Evolutionary conservation across 1,140 invertebrate genomes (phyloP).

Genomic region (Heliconius melpomene): DNA sequence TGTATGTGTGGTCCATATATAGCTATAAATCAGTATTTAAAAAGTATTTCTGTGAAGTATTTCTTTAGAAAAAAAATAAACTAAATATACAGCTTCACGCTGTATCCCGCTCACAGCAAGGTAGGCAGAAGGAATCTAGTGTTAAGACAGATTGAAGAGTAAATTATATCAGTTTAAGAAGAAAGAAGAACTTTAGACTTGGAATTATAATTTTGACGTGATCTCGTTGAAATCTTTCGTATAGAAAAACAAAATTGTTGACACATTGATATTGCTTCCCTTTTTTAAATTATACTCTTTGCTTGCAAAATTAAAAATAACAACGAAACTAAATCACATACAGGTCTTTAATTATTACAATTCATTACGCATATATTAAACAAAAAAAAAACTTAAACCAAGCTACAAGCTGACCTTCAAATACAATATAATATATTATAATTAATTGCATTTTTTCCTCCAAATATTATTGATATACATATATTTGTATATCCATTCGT

Average conservation of each 20-base stretch:
- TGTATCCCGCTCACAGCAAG: too few relatives aligned
- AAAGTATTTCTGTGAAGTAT: not conserved
- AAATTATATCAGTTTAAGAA: too few relatives aligned
- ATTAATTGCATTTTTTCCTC: conserved; percentile 15
- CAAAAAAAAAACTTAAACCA: too few relatives aligned
- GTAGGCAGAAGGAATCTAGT: too few relatives aligned
- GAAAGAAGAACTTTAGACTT: too few relatives aligned
- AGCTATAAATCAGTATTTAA: not conserved
- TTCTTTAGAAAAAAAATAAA: not conserved
- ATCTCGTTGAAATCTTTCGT: conserved; percentile 31
- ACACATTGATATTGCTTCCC: too few relatives aligned
- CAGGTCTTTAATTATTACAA: too few relatives aligned
- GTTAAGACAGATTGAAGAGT: too few relatives aligned
- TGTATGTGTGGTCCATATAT: not conserved
- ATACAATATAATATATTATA: not conserved
- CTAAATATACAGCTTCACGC: not conserved
- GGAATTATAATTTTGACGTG: not conserved
- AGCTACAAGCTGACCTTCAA: not conserved
- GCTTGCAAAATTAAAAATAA: too few relatives aligned
- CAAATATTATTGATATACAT: conserved; percentile 9
- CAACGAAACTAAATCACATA: too few relatives aligned
- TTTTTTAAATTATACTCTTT: too few relatives aligned
- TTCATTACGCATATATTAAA: too few relatives aligned
- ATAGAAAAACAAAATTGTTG: not conserved
- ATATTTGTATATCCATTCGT: conserved; percentile 35